Conservation (phyloP, 2,888 invertebrate genomes). For the Tetranychus piercei region DNA sequence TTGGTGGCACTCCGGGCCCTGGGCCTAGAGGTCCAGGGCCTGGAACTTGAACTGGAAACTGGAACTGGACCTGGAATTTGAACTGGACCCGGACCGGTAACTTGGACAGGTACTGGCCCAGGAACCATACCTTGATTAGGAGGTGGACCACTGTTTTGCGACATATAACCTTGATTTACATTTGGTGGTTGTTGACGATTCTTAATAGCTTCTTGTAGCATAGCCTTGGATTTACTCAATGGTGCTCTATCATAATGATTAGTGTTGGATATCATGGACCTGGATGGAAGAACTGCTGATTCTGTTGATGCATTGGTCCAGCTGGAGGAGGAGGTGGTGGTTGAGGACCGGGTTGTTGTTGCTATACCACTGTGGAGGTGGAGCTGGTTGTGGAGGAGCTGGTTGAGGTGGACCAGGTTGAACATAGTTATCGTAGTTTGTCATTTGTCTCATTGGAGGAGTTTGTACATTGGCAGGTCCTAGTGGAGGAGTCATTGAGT, state of each 20-base stretch:
- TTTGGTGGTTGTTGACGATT: neutral
- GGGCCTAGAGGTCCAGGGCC: neutral
- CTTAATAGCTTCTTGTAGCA: neutral
- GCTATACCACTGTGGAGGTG: neutral
- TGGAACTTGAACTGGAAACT: constrained; percentile 6
- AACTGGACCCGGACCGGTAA: neutral
- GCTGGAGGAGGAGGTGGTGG: neutral
- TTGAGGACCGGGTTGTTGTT: constrained; percentile 5
- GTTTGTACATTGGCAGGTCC: neutral
- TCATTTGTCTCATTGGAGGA: neutral
- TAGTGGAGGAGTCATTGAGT: neutral
- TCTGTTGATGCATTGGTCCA: neutral
- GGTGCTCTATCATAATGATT: neutral
- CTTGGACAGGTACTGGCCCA: neutral
- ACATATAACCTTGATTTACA: neutral
- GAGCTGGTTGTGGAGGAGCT: constrained; percentile 12
- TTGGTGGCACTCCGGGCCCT: neutral
- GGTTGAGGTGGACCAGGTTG: constrained; percentile 20
- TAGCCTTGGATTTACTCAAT: neutral
- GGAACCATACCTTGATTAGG: constrained; percentile 2
- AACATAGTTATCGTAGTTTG: neutral
- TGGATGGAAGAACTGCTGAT: neutral
- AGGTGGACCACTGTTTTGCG: constrained; percentile 7
- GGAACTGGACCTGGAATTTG: constrained; percentile 9
- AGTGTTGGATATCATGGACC: neutral